Evolutionary conservation across 2,113 vertebrate genomes (phyloP).

Genomic region (Dasypus novemcinctus): DNA sequence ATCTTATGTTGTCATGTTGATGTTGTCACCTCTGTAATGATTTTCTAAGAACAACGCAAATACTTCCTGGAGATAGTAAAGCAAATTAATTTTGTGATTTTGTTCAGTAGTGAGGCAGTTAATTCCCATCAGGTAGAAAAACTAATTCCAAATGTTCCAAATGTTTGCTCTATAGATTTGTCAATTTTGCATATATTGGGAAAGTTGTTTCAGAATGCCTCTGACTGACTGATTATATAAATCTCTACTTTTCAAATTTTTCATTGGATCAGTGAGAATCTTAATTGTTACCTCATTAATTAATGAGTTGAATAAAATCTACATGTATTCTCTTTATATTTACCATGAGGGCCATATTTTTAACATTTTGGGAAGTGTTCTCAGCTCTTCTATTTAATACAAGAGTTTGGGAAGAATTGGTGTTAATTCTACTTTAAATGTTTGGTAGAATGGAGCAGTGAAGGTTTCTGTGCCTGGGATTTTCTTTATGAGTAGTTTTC

Average conservation of each 20-base stretch:
- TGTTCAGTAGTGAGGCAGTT: neutral
- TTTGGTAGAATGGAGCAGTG: too few relatives aligned
- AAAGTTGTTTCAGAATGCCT: conserved; percentile 17
- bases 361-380: neutral
- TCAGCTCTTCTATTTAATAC: too few relatives aligned
- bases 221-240: neutral
- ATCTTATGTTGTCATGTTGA: too few relatives aligned
- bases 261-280: neutral
- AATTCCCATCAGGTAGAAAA: conserved; percentile 21
- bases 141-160: neutral
- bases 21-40: too few relatives aligned
- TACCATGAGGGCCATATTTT: neutral
- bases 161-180: neutral
- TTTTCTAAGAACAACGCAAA: neutral
- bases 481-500: too few relatives aligned
- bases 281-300: neutral
- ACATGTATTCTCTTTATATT: neutral
- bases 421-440: too few relatives aligned
- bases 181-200: neutral
- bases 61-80: neutral
- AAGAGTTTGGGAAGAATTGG: too few relatives aligned
- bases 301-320: too few relatives aligned
- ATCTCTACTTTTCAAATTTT: neutral
- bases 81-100: neutral
- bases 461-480: too few relatives aligned